These are phyloP conservation scores for Vombatus ursinus DNA, from an alignment of 2,113 vertebrate species.

Conservation along the genomic window DNA sequence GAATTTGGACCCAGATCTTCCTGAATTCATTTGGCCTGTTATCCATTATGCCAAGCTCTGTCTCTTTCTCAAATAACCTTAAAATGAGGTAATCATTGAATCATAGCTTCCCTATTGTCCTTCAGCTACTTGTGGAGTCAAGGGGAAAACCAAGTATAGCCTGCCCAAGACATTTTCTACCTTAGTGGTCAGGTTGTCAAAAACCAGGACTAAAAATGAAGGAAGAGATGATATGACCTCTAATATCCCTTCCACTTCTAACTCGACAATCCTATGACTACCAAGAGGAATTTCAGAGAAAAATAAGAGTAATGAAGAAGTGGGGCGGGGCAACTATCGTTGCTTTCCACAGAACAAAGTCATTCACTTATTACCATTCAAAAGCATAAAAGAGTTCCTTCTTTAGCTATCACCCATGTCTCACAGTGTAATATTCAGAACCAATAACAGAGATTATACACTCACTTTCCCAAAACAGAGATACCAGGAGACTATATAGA, in stretches of 20 bases:
- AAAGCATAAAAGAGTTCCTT: not conserved
- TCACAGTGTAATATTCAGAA: not conserved
- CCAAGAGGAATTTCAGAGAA: not conserved
- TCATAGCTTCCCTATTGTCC: not conserved
- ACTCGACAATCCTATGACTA: not conserved
- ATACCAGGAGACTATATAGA: accelerated
- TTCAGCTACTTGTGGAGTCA: not conserved
- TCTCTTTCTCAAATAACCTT: not conserved
- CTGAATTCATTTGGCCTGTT: not conserved
- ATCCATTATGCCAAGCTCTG: not conserved
- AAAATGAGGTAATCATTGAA: not conserved
- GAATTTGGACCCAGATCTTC: not conserved
- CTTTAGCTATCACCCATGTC: not conserved
- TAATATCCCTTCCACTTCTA: not conserved
- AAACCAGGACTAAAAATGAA: not conserved
- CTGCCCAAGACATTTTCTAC: not conserved
- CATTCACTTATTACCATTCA: not conserved
- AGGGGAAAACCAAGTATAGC: not conserved
- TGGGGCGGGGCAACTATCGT: not conserved
- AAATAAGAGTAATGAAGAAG: not conserved
- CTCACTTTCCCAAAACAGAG: not conserved
- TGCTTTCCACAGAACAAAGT: not conserved
- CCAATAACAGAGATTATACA: not conserved
- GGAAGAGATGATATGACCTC: not conserved
- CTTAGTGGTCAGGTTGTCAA: not conserved